Evolutionary conservation across 2,888 invertebrate genomes (phyloP).

Genomic region (Rhamnusium bicolor): DNA sequence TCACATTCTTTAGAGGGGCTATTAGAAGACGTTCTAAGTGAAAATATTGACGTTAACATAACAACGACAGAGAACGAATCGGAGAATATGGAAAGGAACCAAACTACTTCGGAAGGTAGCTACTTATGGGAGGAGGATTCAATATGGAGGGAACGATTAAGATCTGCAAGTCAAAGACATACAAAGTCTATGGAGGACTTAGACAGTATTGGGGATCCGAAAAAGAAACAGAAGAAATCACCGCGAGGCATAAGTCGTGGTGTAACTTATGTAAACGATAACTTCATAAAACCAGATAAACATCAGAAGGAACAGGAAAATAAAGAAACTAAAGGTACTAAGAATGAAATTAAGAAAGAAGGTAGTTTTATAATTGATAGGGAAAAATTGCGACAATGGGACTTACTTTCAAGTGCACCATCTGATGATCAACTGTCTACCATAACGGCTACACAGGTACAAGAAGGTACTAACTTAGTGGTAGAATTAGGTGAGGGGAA

Average conservation of each 20-base stretch:
- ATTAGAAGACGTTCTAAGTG: constrained; percentile 72
- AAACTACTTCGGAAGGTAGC: constrained; percentile 73
- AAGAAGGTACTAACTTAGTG: constrained; percentile 64
- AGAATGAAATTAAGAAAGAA: constrained; percentile 63
- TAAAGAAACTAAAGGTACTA: constrained; percentile 73
- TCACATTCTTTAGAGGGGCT: constrained; percentile 76
- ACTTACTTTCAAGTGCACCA: constrained; percentile 86
- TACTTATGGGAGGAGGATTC: constrained; percentile 89
- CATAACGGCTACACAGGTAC: constrained; percentile 58
- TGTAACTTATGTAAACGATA: constrained; percentile 86
- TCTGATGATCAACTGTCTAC: constrained; percentile 64
- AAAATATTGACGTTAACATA: constrained; percentile 52
- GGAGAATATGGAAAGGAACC: constrained; percentile 14
- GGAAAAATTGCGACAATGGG: constrained; percentile 91
- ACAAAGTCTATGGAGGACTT: constrained; percentile 89
- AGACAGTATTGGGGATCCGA: constrained; percentile 73
- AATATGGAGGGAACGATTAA: constrained; percentile 85
- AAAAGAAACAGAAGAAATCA: constrained; percentile 61
- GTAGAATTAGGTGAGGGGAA: constrained; percentile 63
- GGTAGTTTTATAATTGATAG: constrained; percentile 78
- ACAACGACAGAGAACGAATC: constrained; percentile 44
- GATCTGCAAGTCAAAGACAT: constrained; percentile 85
- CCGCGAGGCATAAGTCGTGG: constrained; percentile 75
- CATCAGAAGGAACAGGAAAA: constrained; percentile 62
- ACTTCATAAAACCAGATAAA: constrained; percentile 72